These are phyloP conservation scores for Lepas anatifera DNA, from an alignment of 2,888 invertebrate species.

Conservation along the genomic window DNA sequence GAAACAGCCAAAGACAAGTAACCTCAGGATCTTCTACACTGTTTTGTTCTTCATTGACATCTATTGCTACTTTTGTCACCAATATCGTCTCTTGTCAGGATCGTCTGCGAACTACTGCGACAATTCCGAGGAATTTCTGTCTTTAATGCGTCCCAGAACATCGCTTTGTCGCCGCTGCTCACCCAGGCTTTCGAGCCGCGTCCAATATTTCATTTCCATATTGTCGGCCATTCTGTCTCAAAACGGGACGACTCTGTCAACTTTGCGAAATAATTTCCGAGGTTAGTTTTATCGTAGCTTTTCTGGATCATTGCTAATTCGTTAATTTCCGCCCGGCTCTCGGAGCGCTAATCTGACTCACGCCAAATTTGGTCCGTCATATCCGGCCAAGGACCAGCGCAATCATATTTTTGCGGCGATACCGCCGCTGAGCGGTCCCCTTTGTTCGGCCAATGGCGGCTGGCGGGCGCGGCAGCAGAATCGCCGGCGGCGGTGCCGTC, in stretches of 20 bases:
- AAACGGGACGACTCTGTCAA: not conserved
- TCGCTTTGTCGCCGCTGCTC: no score
- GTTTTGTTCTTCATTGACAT: no score
- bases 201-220: not conserved
- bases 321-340: conserved; percentile 5
- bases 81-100: no score
- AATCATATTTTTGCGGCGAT: conserved; percentile 9
- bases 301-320: conserved; percentile 10
- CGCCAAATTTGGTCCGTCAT: conserved; percentile 11
- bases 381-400: not conserved
- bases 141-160: no score
- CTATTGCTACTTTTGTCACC: no score
- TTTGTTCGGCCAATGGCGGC: not conserved
- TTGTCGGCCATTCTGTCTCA: not conserved
- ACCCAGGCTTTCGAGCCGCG: no score
- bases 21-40: no score
- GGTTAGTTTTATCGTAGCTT: conserved; percentile 10
- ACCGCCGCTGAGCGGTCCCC: not conserved
- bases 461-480: not conserved
- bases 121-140: no score
- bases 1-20: no score
- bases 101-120: no score
- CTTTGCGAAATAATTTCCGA: conserved; percentile 11
- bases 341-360: conserved; percentile 2
- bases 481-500: not conserved